Base-by-base conservation (phyloP, 1,140 invertebrate genomes). In the Drosophila virilis region DNA sequence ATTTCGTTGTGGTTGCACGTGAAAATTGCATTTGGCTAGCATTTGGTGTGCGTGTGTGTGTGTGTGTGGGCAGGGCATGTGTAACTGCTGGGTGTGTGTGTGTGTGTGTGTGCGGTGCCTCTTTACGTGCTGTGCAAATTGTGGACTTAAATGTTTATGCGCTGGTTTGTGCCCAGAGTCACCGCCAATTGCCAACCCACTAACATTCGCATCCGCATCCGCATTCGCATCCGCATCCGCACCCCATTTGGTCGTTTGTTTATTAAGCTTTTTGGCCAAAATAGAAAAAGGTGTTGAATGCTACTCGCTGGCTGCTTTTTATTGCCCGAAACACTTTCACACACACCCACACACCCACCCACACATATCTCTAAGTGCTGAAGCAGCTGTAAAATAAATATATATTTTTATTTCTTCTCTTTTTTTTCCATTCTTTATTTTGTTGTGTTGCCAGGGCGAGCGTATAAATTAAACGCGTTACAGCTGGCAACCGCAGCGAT, bases 391-490 rank as follows among this genome's bases (percentile, higher is more conserved):
- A 89, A 89, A 88, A 88, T 88, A 88, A 88, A 88, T 88, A 89
- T 88, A 83, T 88, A 89, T 88, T 89, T 88, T 88, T 88, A 83
- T 88, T 84, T 77, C 59, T 62, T 57, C 57, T 45, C 59, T 74
- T 74, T 17, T 17, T 17, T 70, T 43, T 38, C 46, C 22, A 57
- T 73, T 70, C 80, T 76, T 77, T 68, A 61, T 80, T 77, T 76
- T 77, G 72, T 80, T 85, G 74, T 71, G 35, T 33, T 74, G 64
- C 52, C 65, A 69, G 42, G 50, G 64, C 48, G 70, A 69, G 84
- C 76, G 82, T 88, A 88, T 88, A 88, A 88, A 88, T 88, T 88
- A 88, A 88, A 88, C 84, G 83, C 83, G 81, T 88, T 88, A 88
- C 79, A 88, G 79, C 86, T 89, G 84, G 83, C 78, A 88, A 88